A percentile compares a stretch with the other conserved stretches of the same genome.
phyloP scores from a whole-genome alignment of 2,113 vertebrate species.

The Sinocyclocheilus grahami region DNA sequence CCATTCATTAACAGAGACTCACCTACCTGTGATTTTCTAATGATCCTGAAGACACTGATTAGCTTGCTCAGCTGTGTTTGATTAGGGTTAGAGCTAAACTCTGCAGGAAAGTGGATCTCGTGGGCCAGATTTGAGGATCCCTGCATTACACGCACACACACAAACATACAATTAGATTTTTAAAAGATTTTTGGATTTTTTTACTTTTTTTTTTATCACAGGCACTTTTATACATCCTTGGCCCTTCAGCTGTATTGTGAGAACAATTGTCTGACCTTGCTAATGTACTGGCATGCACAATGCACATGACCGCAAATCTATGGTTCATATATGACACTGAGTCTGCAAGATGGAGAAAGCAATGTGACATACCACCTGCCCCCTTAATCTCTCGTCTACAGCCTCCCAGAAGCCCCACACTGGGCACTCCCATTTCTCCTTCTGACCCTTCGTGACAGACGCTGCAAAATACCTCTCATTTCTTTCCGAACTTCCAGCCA shows the following conservation, averaged over 20 bases:
- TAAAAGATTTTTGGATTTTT: no score
- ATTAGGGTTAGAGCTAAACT: no score
- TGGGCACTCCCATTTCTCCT: conserved; percentile 1
- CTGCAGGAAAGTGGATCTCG: no score
- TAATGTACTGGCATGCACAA: not conserved
- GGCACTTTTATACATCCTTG: not conserved
- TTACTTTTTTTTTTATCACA: no score
- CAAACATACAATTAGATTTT: no score
- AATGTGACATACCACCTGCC: not conserved
- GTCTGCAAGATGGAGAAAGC: not conserved
- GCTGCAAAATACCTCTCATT: conserved; percentile 26
- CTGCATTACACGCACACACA: not conserved
- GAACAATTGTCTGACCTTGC: not conserved
- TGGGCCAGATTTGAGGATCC: no score
- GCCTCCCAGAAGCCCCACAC: not conserved
- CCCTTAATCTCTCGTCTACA: not conserved
- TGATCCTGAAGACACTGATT: no score
- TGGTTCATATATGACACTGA: not conserved
- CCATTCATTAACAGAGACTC: no score
- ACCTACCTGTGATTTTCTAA: no score
- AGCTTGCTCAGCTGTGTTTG: no score
- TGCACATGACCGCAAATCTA: not conserved
- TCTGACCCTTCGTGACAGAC: conserved; percentile 1
- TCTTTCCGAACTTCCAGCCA: conserved; percentile 17
- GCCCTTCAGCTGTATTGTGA: not conserved